Evolutionary conservation across 2,797 vertebrate genomes (phyloP).

Genomic region (Falco rusticolus): DNA sequence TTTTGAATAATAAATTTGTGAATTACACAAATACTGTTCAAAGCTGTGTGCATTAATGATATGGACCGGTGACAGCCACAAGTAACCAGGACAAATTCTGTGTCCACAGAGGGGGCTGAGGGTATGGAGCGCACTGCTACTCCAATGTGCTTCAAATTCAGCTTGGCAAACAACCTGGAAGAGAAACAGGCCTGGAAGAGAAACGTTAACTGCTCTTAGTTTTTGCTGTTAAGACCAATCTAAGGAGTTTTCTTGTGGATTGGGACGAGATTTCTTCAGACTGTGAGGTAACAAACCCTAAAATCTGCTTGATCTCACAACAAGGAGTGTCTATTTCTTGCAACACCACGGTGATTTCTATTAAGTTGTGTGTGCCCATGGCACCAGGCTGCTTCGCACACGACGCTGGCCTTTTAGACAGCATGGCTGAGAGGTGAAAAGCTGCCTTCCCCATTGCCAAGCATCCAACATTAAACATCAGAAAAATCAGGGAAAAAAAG

Average conservation of each 20-base stretch:
- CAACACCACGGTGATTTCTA: neutral
- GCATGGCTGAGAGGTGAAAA: neutral
- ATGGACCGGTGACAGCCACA: neutral
- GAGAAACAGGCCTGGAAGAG: neutral
- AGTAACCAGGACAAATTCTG: neutral
- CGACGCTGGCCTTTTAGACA: neutral
- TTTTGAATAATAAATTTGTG: neutral
- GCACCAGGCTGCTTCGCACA: neutral
- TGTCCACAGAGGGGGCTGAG: neutral
- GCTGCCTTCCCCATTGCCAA: neutral
- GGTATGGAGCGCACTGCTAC: neutral
- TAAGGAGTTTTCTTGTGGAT: neutral
- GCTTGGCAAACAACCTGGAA: neutral
- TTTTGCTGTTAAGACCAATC: neutral
- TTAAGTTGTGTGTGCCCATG: neutral
- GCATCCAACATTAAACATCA: neutral
- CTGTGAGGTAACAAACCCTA: neutral
- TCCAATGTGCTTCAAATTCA: neutral
- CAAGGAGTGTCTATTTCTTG: neutral
- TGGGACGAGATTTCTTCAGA: neutral
- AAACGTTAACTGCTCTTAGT: neutral
- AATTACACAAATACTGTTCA: neutral
- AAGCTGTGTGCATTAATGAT: neutral
- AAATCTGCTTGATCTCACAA: neutral
- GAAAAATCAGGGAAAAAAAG: neutral